phyloP scores from a whole-genome alignment of 1,140 invertebrate genomes.

The Penaeus chinensis region DNA sequence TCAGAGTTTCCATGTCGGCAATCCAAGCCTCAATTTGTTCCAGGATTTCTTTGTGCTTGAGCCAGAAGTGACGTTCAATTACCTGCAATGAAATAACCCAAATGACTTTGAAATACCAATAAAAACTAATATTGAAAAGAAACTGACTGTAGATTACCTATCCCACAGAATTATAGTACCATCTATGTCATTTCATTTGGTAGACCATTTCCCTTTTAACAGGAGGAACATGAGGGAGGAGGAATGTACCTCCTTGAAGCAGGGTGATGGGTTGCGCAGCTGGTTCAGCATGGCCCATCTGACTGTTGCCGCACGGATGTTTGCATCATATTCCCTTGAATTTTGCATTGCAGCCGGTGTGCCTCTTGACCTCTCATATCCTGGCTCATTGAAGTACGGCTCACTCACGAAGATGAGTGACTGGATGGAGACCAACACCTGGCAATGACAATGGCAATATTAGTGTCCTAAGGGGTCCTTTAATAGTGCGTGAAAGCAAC shows the following conservation, averaged over 20 bases:
- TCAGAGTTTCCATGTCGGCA: constrained; percentile 82
- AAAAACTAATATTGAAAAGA: neutral
- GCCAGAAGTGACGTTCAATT: constrained; percentile 93
- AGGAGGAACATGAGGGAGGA: neutral
- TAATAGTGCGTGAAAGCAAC: too few species aligned
- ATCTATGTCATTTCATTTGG: too few species aligned
- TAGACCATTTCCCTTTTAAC: too few species aligned
- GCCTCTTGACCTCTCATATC: constrained; percentile 91
- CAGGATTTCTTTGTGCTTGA: constrained; percentile 91
- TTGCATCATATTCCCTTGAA: constrained; percentile 93
- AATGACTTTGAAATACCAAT: neutral
- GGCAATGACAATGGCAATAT: constrained; percentile 9
- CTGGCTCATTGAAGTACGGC: constrained; percentile 98
- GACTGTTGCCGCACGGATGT: constrained; percentile 94
- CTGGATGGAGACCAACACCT: constrained; percentile 96
- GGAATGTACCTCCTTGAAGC: constrained; percentile 84
- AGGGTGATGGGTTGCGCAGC: constrained; percentile 88
- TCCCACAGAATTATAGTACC: neutral
- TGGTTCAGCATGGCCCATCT: constrained; percentile 97
- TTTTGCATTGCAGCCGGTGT: constrained; percentile 88
- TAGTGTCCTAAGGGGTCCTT: neutral
- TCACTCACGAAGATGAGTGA: constrained; percentile 94
- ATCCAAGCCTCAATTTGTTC: constrained; percentile 92
- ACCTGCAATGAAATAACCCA: constrained; percentile 73
- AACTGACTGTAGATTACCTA: neutral